A percentile compares a stretch with the other conserved stretches of the same genome.
These are phyloP conservation scores for Rhogogaster chlorosoma DNA, from an alignment of 2,888 invertebrate species.

Conservation along the genomic window DNA sequence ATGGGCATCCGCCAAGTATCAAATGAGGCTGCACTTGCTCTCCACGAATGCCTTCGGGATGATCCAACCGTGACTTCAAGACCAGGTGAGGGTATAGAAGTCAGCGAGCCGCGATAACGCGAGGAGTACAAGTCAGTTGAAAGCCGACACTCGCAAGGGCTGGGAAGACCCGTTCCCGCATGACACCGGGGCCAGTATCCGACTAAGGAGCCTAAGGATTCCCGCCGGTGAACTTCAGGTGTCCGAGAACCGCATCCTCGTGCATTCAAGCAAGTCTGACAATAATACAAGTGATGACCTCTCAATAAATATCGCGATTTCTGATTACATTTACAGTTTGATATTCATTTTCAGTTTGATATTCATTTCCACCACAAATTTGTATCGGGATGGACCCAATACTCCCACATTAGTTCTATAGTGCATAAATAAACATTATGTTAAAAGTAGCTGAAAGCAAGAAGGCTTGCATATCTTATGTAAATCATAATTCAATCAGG, in stretches of 20 bases:
- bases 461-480: not conserved
- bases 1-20: slow-evolving; percentile 73
- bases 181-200: slow-evolving; percentile 71
- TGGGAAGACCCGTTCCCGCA: slow-evolving; percentile 69
- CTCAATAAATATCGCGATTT: not conserved
- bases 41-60: slow-evolving; percentile 75
- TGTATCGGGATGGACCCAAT: not conserved
- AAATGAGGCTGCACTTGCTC: slow-evolving; percentile 72
- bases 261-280: slow-evolving; percentile 69
- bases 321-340: not conserved
- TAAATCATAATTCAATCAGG: not conserved
- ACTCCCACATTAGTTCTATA: not conserved
- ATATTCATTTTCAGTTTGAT: not conserved
- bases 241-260: slow-evolving; percentile 71
- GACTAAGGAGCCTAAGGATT: slow-evolving; percentile 71
- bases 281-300: not conserved
- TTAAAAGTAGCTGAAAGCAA: not conserved
- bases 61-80: slow-evolving; percentile 71
- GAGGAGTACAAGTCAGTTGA: slow-evolving; percentile 73
- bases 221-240: slow-evolving; percentile 73
- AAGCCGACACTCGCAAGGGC: slow-evolving; percentile 74
- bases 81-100: slow-evolving; percentile 75
- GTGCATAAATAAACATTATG: not conserved
- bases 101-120: slow-evolving; percentile 74
- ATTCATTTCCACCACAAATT: not conserved